Percentiles rank a stretch among this genome's conserved stretches.
phyloP scores from a whole-genome alignment of 2,797 vertebrate species.

The Cossypha dichroa region DNA sequence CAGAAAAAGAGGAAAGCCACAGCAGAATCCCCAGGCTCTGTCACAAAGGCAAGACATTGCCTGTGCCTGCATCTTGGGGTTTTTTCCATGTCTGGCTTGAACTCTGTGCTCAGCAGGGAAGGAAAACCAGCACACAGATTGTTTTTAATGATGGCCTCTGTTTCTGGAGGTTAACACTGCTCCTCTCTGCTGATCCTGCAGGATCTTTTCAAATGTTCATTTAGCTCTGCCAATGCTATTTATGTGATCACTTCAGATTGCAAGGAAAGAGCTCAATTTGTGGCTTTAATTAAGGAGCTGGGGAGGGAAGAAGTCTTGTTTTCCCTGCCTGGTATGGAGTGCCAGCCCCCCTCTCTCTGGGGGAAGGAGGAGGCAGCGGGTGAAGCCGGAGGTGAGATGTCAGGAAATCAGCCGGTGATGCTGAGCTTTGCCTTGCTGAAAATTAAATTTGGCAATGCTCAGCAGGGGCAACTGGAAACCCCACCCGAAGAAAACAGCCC shows the following conservation, averaged over 20 bases:
- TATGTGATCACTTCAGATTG: background rate
- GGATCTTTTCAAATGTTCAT: background rate
- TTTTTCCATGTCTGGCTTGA: background rate
- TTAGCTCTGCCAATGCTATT: background rate
- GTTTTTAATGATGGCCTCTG: rapidly evolving
- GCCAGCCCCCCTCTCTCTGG: background rate
- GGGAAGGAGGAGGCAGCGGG: background rate
- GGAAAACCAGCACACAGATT: background rate
- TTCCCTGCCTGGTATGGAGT: background rate
- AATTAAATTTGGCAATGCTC: background rate
- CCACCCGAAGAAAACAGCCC: background rate
- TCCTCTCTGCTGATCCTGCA: background rate
- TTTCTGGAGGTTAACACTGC: background rate
- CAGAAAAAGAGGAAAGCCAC: background rate
- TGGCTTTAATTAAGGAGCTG: background rate
- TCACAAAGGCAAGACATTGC: background rate
- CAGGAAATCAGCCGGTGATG: background rate
- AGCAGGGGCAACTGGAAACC: background rate
- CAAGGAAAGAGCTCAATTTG: background rate
- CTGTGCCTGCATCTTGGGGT: background rate
- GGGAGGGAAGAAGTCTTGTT: background rate
- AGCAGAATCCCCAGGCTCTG: background rate
- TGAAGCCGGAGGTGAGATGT: background rate
- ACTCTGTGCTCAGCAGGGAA: background rate
- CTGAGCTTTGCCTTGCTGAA: background rate